Evolutionary conservation across 2,888 invertebrate species (phyloP).

Genomic region (Leptothorax acervorum): DNA sequence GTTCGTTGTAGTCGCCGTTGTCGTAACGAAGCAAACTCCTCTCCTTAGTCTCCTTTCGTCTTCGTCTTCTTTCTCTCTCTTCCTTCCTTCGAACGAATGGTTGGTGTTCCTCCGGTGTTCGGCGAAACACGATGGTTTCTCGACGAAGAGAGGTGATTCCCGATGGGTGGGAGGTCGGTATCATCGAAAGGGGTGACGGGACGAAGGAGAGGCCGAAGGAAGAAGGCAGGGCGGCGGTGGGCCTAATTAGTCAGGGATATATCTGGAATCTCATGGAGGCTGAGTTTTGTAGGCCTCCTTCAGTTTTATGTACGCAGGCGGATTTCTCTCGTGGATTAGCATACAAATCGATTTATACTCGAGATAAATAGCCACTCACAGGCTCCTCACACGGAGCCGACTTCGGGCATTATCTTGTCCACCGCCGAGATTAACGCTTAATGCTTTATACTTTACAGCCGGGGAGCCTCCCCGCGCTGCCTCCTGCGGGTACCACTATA

Average conservation of each 20-base stretch:
- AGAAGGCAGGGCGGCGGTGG: conserved; percentile 76
- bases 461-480: conserved; percentile 63
- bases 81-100: conserved; percentile 50
- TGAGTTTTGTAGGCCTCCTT: conserved; percentile 84
- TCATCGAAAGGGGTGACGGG: conserved; percentile 65
- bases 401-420: conserved; percentile 85
- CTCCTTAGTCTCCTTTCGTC: conserved; percentile 36
- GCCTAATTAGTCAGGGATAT: conserved; percentile 85
- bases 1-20: conserved; percentile 62
- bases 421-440: conserved; percentile 85
- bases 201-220: conserved; percentile 43
- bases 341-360: conserved; percentile 86
- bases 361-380: conserved; percentile 85
- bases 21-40: conserved; percentile 65
- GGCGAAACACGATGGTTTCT: conserved; percentile 64
- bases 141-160: conserved; percentile 70
- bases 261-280: conserved; percentile 85
- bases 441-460: conserved; percentile 84
- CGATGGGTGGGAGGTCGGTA: conserved; percentile 75
- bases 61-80: conserved; percentile 33
- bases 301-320: conserved; percentile 84
- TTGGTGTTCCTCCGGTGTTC: conserved; percentile 58
- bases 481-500: conserved; percentile 72
- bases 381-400: conserved; percentile 84
- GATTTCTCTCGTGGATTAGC: conserved; percentile 85